Percentiles rank a stretch among this genome's conserved stretches.
Conservation (phyloP, 2,888 invertebrate genomes). For the Dorcus hopei region DNA sequence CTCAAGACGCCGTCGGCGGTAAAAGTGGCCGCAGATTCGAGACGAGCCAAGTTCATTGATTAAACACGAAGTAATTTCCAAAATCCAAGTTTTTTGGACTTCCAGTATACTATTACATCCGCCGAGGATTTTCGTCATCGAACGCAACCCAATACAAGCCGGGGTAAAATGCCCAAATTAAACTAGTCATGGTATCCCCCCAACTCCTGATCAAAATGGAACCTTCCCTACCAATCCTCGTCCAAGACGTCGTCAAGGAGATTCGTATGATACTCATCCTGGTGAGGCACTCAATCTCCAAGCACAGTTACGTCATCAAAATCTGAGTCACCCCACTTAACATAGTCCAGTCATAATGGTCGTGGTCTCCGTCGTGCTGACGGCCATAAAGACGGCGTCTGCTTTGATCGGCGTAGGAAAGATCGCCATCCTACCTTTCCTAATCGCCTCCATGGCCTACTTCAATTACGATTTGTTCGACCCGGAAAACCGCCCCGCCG, state of each 20-base stretch:
- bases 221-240: neutral
- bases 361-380: slow-evolving; percentile 52
- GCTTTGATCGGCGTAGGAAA: slow-evolving; percentile 70
- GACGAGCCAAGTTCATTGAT: too few relatives aligned
- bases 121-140: too few relatives aligned
- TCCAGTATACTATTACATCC: too few relatives aligned
- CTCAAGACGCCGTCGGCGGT: too few relatives aligned
- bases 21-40: too few relatives aligned
- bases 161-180: too few relatives aligned
- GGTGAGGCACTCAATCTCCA: neutral
- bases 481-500: slow-evolving; percentile 78
- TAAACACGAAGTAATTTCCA: too few relatives aligned
- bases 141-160: too few relatives aligned
- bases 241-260: neutral
- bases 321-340: neutral
- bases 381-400: slow-evolving; percentile 70
- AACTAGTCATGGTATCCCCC: too few relatives aligned
- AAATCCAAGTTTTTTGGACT: too few relatives aligned
- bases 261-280: neutral
- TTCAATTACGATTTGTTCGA: slow-evolving; percentile 83
- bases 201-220: neutral
- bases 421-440: slow-evolving; percentile 68
- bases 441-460: slow-evolving; percentile 74
- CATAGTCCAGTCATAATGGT: slow-evolving; percentile 6
- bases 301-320: neutral